Conservation (phyloP, 2,888 invertebrate species). For the Pheosia gnoma region DNA sequence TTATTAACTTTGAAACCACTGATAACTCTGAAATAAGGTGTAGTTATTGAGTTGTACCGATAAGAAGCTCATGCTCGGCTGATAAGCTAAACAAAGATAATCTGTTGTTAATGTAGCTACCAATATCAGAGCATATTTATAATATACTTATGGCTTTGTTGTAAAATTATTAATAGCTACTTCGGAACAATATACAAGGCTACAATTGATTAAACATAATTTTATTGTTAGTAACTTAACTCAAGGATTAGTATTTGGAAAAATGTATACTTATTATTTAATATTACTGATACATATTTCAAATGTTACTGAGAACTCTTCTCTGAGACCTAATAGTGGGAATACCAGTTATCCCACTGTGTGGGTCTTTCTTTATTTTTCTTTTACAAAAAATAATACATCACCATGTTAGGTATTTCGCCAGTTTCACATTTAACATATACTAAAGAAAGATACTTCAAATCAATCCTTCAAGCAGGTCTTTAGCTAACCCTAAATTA, state of each 20-base stretch:
- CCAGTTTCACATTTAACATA: no score
- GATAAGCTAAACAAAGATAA: constrained; percentile 18
- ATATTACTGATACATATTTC: no score
- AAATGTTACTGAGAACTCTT: no score
- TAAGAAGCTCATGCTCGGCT: constrained; percentile 8
- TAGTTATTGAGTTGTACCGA: constrained; percentile 12
- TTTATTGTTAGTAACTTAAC: neutral
- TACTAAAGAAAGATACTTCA: no score
- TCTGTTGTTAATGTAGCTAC: constrained; percentile 25
- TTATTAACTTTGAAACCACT: neutral
- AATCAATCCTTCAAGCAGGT: no score
- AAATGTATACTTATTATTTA: no score
- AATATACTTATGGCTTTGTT: constrained; percentile 11
- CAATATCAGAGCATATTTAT: constrained; percentile 8
- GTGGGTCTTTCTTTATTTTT: no score
- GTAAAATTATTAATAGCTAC: neutral
- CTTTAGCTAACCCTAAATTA: no score
- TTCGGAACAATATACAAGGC: constrained; percentile 1
- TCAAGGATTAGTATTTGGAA: neutral
- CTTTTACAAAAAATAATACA: no score
- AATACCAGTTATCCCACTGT: no score
- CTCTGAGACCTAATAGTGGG: no score
- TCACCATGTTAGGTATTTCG: no score
- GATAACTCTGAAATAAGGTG: constrained; percentile 18
- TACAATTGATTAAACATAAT: constrained; percentile 8